Conservation (phyloP, 1,140 invertebrate species). For the Scaptomyza graminum region DNA sequence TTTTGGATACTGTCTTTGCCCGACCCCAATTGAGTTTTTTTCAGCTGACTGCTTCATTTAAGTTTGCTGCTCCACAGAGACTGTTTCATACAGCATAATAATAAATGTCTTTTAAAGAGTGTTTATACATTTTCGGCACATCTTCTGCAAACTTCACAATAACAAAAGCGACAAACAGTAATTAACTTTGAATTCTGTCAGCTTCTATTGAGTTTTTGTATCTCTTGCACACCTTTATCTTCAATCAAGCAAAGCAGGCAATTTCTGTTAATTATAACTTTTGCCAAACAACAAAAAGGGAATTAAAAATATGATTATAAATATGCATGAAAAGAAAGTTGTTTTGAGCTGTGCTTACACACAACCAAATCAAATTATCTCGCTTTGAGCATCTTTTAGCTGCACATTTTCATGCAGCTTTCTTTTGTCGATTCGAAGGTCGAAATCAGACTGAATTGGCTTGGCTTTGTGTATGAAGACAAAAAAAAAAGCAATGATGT, state of each 20-base stretch:
- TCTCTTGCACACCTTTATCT: background rate
- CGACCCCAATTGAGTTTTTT: too few relatives aligned
- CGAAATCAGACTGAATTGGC: conserved; percentile 1
- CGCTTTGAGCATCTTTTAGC: conserved; percentile 35
- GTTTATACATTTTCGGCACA: too few relatives aligned
- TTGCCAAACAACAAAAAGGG: background rate
- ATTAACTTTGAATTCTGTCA: background rate
- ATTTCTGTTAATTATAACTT: conserved; percentile 28
- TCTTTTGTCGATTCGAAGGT: conserved; percentile 19
- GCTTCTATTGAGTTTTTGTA: background rate
- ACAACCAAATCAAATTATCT: conserved; percentile 34
- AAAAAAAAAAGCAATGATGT: background rate
- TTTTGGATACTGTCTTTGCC: too few relatives aligned
- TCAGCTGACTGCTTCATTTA: too few relatives aligned
- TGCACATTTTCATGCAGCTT: conserved; percentile 31
- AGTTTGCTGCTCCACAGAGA: too few relatives aligned
- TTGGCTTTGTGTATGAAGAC: background rate
- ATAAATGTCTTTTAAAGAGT: too few relatives aligned
- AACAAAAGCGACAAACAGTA: background rate
- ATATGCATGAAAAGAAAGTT: conserved; percentile 15
- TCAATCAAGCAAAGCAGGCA: background rate
- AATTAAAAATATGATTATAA: background rate
- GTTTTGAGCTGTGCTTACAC: background rate
- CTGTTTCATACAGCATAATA: too few relatives aligned
- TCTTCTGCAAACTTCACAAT: too few relatives aligned